These are phyloP conservation scores for Erebia palarica DNA, from an alignment of 2,888 invertebrate genomes.

Conservation along the genomic window DNA sequence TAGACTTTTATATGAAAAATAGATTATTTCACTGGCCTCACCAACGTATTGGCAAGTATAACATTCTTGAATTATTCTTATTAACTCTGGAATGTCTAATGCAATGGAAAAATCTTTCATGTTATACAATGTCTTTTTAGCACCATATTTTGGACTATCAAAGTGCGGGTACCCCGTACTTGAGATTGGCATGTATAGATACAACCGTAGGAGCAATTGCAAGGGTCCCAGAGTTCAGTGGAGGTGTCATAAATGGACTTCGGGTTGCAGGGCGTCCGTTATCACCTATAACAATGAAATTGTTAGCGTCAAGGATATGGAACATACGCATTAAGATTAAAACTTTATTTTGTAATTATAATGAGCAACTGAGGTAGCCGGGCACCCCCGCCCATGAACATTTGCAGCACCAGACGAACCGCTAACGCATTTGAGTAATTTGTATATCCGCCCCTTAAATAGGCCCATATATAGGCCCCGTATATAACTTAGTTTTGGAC, in stretches of 20 bases:
- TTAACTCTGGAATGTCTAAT: too few species aligned
- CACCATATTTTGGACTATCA: slow-evolving; percentile 24
- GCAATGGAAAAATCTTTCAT: neutral
- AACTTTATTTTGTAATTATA: too few species aligned
- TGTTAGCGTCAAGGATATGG: slow-evolving; percentile 13
- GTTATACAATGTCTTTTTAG: slow-evolving; percentile 4
- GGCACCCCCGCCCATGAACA: too few species aligned
- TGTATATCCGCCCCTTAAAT: too few species aligned
- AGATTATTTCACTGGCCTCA: too few species aligned
- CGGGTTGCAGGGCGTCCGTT: slow-evolving; percentile 27
- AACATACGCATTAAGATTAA: slow-evolving; percentile 24
- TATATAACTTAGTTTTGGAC: too few species aligned
- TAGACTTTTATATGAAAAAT: too few species aligned
- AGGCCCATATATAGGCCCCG: too few species aligned
- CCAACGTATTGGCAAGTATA: too few species aligned
- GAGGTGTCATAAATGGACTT: slow-evolving; percentile 27
- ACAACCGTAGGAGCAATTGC: slow-evolving; percentile 30
- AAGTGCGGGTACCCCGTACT: slow-evolving; percentile 27
- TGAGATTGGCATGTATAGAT: slow-evolving; percentile 27
- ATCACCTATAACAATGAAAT: slow-evolving; percentile 32
- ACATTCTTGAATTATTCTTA: too few species aligned
- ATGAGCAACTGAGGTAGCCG: neutral
- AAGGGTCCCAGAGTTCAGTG: slow-evolving; percentile 35
- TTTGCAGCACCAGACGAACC: too few species aligned
- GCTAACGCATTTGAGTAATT: too few species aligned